Evolutionary conservation across 1,140 invertebrate species (phyloP), one percentile per base, ranked within the genome.

Genomic region (Dryas iulia): DNA sequence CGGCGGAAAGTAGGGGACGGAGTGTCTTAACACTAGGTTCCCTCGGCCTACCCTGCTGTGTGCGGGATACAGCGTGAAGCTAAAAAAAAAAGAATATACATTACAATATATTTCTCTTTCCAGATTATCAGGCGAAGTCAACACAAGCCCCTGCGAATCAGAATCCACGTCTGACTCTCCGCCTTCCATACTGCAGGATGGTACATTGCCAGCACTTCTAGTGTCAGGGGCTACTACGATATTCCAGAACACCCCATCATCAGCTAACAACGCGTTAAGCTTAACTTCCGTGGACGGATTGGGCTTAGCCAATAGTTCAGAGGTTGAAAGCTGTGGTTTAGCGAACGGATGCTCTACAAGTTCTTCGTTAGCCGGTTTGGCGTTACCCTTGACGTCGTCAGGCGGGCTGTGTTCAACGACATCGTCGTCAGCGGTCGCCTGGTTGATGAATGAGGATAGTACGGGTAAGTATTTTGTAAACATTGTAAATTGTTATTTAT

Each of bases 401-500:
- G 82, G 79, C 25, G 87, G 86, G 21, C 65, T 90, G 69, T 89
- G 88, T 81, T 88, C 89, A 5, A 87, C 89, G 65, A 84, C 87
- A 71, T 86, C 89, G 26, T 82, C 87, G 57, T 86, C 88, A 67
- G 83, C 87, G 31, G 87, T 89, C 57, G 89, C 89, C 78, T 91
- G 89, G 89, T 90, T 91, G 81, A 91, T 91, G 89, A 91, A 91
- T 89, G 89, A 91, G 72, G 89, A 91, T 83, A 91, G 89, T 66
- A 83, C 85, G 72, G 87, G 89, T 89, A 65, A 81, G 2, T 47
- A 28, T n/a, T n/a, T n/a, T n/a, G n/a, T n/a, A n/a, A n/a, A n/a
- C n/a, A n/a, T n/a, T n/a, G n/a, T n/a, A n/a, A n/a, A n/a, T n/a
- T n/a, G n/a, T n/a, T n/a, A n/a, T n/a, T n/a, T n/a, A n/a, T n/a